Evolutionary conservation across 2,888 invertebrate species (phyloP).

Genomic region (Drosophila nr. perissopoda): DNA sequence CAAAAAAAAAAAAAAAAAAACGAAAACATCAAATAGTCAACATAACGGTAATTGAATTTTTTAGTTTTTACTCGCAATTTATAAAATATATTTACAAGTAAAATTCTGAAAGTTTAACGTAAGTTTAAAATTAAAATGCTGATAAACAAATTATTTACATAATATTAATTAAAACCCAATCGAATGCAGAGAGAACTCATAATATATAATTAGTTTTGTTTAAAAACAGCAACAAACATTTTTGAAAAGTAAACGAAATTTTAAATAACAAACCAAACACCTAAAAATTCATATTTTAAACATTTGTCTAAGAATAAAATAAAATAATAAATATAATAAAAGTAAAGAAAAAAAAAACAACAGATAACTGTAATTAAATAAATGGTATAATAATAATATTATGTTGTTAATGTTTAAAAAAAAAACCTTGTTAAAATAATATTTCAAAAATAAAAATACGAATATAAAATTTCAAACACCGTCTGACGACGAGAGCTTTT

Average conservation of each 20-base stretch:
- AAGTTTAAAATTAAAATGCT: conserved; percentile 52
- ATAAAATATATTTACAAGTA: conserved; percentile 69
- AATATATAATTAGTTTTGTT: conserved; percentile 59
- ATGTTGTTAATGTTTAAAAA: conserved; percentile 85
- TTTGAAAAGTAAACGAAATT: conserved; percentile 52
- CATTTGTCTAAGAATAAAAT: conserved; percentile 69
- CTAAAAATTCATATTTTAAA: conserved; percentile 77
- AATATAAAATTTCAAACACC: conserved; percentile 67
- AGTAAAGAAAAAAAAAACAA: conserved; percentile 56
- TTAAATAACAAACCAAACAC: conserved; percentile 62
- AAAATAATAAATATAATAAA: conserved; percentile 52
- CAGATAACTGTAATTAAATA: conserved; percentile 67
- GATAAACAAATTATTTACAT: conserved; percentile 63
- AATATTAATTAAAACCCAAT: conserved; percentile 42
- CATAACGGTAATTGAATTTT: conserved; percentile 62
- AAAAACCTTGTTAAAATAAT: conserved; percentile 85
- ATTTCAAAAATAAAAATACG: conserved; percentile 83
- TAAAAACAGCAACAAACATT: conserved; percentile 41
- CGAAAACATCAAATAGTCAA: conserved; percentile 48
- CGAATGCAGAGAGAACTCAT: conserved; percentile 39
- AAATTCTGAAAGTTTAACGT: conserved; percentile 47
- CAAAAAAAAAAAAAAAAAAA: conserved; percentile 36
- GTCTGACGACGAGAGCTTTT: conserved; percentile 23
- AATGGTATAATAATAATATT: conserved; percentile 76
- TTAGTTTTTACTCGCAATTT: conserved; percentile 73